These are phyloP conservation scores for Typhlomys cinereus DNA, from an alignment of 2,113 vertebrate genomes.

Conservation along the genomic window DNA sequence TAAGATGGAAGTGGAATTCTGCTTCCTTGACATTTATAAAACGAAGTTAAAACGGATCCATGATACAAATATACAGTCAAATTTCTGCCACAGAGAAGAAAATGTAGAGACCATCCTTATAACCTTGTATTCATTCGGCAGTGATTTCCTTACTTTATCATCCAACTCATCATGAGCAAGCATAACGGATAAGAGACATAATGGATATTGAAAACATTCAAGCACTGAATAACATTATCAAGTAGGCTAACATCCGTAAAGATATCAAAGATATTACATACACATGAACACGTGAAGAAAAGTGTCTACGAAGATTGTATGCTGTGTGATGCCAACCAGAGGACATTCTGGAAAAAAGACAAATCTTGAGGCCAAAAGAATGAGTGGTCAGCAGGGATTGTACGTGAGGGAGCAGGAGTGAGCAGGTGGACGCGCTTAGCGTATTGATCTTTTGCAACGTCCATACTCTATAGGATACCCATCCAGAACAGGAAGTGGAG, in stretches of 20 bases:
- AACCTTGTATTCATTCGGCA: neutral
- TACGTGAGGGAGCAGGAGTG: neutral
- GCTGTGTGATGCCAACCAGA: rapidly evolving
- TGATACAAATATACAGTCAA: neutral
- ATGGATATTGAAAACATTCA: neutral
- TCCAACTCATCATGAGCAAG: neutral
- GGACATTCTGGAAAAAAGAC: neutral
- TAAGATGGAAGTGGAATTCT: neutral
- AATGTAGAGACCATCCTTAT: neutral
- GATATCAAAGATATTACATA: neutral
- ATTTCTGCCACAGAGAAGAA: neutral
- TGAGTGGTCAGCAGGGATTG: too few relatives aligned
- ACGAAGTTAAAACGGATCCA: neutral
- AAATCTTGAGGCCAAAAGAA: neutral
- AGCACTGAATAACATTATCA: neutral
- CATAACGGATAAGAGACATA: neutral
- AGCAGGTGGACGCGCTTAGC: rapidly evolving
- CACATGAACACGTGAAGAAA: neutral
- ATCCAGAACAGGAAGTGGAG: too few relatives aligned
- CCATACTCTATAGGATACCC: too few relatives aligned
- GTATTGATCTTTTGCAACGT: too few relatives aligned
- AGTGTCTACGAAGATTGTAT: neutral
- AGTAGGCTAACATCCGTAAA: neutral
- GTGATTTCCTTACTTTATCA: neutral
- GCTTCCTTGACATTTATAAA: neutral